Conservation (phyloP, 2,888 invertebrate genomes). For the Rambutsinella grinnellia region DNA sequence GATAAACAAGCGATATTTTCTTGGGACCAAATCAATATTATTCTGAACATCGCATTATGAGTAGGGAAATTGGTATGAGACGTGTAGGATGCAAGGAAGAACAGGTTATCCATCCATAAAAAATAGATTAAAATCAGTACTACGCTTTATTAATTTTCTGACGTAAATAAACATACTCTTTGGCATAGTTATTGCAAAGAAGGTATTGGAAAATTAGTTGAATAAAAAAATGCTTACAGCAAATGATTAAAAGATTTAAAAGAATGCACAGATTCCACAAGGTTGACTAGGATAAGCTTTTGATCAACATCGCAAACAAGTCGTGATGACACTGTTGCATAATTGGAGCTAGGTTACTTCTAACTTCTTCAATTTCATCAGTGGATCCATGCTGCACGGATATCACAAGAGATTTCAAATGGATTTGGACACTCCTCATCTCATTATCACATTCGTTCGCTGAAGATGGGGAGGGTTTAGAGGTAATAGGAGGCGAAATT, state of each 20-base stretch:
- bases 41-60: too few relatives aligned
- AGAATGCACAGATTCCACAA: background rate
- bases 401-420: constrained; percentile 62
- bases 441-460: constrained; percentile 11
- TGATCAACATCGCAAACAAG: constrained; percentile 56
- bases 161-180: too few relatives aligned
- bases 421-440: constrained; percentile 41
- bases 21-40: too few relatives aligned
- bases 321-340: constrained; percentile 58
- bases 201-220: too few relatives aligned
- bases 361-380: constrained; percentile 54
- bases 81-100: too few relatives aligned
- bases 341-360: constrained; percentile 50
- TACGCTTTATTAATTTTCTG: too few relatives aligned
- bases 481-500: background rate
- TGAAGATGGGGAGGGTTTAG: background rate
- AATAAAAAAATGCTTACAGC: too few relatives aligned
- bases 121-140: too few relatives aligned
- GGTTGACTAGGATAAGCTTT: constrained; percentile 49
- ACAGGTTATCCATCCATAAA: too few relatives aligned
- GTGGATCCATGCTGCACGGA: constrained; percentile 61
- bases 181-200: background rate
- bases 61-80: too few relatives aligned
- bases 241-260: too few relatives aligned
- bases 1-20: too few relatives aligned